Evolutionary conservation across 2,888 invertebrate species (phyloP), one percentile per base, ranked within the genome.

Genomic region (Choristoneura rosaceana): DNA sequence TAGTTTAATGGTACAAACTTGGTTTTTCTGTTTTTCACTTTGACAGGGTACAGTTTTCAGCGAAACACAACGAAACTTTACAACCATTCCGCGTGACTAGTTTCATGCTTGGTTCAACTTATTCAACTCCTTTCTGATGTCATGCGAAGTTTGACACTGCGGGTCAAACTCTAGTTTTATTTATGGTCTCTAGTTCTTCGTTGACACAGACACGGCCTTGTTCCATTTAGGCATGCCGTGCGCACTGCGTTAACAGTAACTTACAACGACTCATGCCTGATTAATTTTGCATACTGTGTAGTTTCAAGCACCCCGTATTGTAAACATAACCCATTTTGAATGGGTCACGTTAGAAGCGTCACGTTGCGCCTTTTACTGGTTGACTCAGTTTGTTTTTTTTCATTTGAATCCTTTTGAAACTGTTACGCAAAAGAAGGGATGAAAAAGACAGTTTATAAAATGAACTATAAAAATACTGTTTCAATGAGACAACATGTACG

Each of bases 141-240:
- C 33, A 66, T 25, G 66, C 47, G 8, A 5, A 58, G 34, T 45
- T 38, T 67, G 12, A 33, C 33, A 38, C 14, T n/a, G 38, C 4
- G 25, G 58, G 15, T 10, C 45, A 67, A 67, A 43, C 45, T 58
- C 55, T 38, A 70, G 41, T 55, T 62, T 63, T 63, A 70, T 63
- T 70, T 61, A 70, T 34, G n/a, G 43, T 45, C 12, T 41, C 59
- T 60, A 58, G 61, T 61, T 60, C 34, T 61, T 45, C 33, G 71
- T 71, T 71, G 66, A 71, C 62, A 63, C 33, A 67, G 61, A 71
- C 45, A 61, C 62, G 63, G 38, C 71, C 71, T 71, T 61, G 71
- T 34, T 62, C 71, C 58, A 71, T 61, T 67, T 67, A 52, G 52
- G 15, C 47, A 69, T 68, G 68, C 61, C 61, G 15, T 61, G 61